Percentiles rank a stretch among this genome's conserved stretches.
Conservation (phyloP, 2,797 vertebrate genomes). For the Octomys mimax region DNA sequence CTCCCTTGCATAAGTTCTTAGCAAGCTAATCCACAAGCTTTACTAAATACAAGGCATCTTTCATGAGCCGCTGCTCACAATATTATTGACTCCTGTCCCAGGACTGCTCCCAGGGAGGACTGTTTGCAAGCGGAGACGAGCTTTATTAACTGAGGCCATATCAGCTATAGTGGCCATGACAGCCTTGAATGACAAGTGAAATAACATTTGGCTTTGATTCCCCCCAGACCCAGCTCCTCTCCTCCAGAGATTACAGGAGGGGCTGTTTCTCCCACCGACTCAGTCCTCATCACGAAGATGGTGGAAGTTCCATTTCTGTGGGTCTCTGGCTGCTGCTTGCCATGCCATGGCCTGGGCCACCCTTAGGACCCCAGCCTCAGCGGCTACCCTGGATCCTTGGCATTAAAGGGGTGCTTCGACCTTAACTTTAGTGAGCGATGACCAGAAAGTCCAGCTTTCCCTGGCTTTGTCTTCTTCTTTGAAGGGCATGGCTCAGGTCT, state of each 20-base stretch:
- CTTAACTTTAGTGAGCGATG: neutral
- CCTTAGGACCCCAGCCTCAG: neutral
- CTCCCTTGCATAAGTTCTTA: neutral
- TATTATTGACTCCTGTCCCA: neutral
- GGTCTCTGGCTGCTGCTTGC: neutral
- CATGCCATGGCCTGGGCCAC: too few species aligned
- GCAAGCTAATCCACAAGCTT: neutral
- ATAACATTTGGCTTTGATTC: constrained; percentile 36
- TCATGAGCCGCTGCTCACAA: constrained; percentile 15
- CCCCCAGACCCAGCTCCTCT: neutral
- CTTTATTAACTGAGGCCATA: constrained; percentile 32
- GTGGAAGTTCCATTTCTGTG: neutral
- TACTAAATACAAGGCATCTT: neutral
- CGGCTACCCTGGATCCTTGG: too few species aligned
- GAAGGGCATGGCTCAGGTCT: neutral
- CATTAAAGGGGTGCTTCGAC: neutral
- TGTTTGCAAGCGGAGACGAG: neutral
- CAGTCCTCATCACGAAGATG: neutral
- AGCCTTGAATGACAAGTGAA: constrained; percentile 9
- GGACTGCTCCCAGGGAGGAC: neutral
- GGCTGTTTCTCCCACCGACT: neutral
- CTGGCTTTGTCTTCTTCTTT: neutral
- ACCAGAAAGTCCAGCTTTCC: neutral
- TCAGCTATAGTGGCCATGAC: neutral
- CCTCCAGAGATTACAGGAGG: constrained; percentile 4